Evolutionary conservation across 2,888 invertebrate species (phyloP), one percentile per base, ranked within the genome.

Genomic region (Hesperia comma): DNA sequence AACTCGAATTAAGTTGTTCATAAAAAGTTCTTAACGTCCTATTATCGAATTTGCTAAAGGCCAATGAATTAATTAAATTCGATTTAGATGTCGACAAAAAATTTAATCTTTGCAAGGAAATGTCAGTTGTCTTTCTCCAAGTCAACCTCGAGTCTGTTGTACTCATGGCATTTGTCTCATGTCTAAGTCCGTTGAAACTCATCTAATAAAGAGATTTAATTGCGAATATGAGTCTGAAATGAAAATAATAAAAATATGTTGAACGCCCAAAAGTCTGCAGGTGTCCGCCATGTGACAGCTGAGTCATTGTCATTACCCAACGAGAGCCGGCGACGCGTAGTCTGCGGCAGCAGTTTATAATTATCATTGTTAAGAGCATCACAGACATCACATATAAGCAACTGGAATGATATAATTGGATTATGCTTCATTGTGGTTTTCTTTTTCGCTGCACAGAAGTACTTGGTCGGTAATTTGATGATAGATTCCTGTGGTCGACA

Each of bases 311-410:
- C 46, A 10, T 57, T 66, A 64, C 54, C 54, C 33, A 61, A 61
- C 61, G 43, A 19, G 49, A 14, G 57, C 41, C 12, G 68, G 69
- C 69, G 69, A 58, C 68, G 61, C 53, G 54, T 64, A 19, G 69
- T 70, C 68, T 70, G 54, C 57, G 40, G 51, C 56, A 49, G 40
- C 33, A 26, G 61, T 58, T 57, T 68, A 53, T 63, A 67, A 69
- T 63, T 56, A 67, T 26, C 58, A 51, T 55, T 61, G 57, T 67
- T 67, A 69, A 63, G 41, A 67, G 17, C 46, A n/a, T 57, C 56
- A 61, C 26, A 63, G 40, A 41, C 46, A n/a, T 57, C 56, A 61
- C 26, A 63, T 32, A 41, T 41, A 57, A 41, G 33, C 21, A 21
- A 41, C 41, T 26, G 57, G 12, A 55, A 55, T 33, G 19, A 49